Conservation (phyloP, 2,113 vertebrate species). For the Labrus mixtus region DNA sequence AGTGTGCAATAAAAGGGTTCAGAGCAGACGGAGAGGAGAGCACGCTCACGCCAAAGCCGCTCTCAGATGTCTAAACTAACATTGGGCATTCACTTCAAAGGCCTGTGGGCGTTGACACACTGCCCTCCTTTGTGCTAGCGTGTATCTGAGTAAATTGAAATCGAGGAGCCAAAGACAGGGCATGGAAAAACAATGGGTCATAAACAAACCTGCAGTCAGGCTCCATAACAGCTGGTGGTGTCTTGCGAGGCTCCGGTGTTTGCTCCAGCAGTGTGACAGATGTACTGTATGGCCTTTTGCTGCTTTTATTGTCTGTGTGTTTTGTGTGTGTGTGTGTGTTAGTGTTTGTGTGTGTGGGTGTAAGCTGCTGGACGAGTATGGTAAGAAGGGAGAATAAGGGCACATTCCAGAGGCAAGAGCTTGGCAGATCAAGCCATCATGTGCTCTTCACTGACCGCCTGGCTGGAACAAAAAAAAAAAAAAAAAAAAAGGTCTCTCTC, state of each 20-base stretch:
- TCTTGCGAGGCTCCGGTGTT: slow-evolving; percentile 68
- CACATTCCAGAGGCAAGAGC: slow-evolving; percentile 45
- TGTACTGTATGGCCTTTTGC: slow-evolving; percentile 60
- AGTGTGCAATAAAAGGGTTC: slow-evolving; percentile 42
- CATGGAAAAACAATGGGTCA: slow-evolving; percentile 63
- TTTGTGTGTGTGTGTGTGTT: slow-evolving; percentile 15
- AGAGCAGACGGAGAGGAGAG: slow-evolving; percentile 26
- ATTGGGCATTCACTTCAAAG: slow-evolving; percentile 71
- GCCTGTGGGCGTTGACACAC: slow-evolving; percentile 62
- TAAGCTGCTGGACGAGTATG: slow-evolving; percentile 24
- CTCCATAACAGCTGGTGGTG: slow-evolving; percentile 60
- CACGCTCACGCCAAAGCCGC: slow-evolving; percentile 22
- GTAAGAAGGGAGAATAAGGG: slow-evolving; percentile 31
- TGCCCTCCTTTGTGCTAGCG: slow-evolving; percentile 65
- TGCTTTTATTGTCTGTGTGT: slow-evolving; percentile 54
- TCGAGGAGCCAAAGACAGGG: slow-evolving; percentile 54
- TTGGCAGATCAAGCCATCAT: slow-evolving; percentile 53
- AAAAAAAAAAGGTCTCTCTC: slow-evolving; percentile 5
- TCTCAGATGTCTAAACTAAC: slow-evolving; percentile 70
- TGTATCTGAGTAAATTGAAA: slow-evolving; percentile 74
- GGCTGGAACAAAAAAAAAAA: slow-evolving; percentile 32
- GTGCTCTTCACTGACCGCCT: slow-evolving; percentile 41
- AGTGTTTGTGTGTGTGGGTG: too few species aligned
- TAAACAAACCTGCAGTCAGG: slow-evolving; percentile 65
- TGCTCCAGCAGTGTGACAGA: slow-evolving; percentile 78